Percentiles rank a stretch among this genome's conserved stretches.
These are phyloP conservation scores for Drosophila novamexicana DNA, from an alignment of 1,140 invertebrate genomes.

Conservation along the genomic window DNA sequence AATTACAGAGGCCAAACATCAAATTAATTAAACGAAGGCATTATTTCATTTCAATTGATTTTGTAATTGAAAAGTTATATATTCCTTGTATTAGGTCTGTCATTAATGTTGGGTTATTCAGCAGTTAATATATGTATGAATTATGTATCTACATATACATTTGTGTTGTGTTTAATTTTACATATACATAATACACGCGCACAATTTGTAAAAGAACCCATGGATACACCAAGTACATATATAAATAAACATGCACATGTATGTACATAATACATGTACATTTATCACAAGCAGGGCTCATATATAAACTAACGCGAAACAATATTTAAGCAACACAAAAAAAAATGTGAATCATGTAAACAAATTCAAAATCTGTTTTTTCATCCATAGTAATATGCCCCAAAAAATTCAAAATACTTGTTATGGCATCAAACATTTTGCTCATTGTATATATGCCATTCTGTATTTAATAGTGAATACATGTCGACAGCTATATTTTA, in stretches of 20 bases:
- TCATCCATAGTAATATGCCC: slow-evolving; percentile 61
- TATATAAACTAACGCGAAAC: slow-evolving; percentile 18
- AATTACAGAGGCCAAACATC: slow-evolving; percentile 79
- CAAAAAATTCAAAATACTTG: slow-evolving; percentile 31
- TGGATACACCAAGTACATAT: not conserved
- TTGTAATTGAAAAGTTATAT: slow-evolving; percentile 18
- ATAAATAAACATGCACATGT: slow-evolving; percentile 19
- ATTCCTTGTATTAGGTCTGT: slow-evolving; percentile 29
- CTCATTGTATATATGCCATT: slow-evolving; percentile 79
- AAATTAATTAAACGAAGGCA: slow-evolving; percentile 67
- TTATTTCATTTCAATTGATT: slow-evolving; percentile 42
- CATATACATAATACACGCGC: slow-evolving; percentile 32
- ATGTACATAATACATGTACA: slow-evolving; percentile 12
- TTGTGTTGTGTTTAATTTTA: slow-evolving; percentile 48
- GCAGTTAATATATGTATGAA: slow-evolving; percentile 31
- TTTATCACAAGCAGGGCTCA: slow-evolving; percentile 7
- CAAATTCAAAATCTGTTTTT: slow-evolving; percentile 55
- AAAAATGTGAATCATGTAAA: slow-evolving; percentile 45
- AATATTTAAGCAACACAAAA: slow-evolving; percentile 36
- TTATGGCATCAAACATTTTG: slow-evolving; percentile 63
- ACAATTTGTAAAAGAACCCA: slow-evolving; percentile 47
- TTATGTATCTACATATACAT: slow-evolving; percentile 37
- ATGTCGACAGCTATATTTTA: slow-evolving; percentile 35
- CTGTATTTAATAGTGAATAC: slow-evolving; percentile 62
- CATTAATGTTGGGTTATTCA: slow-evolving; percentile 37